Evolutionary conservation across 2,888 invertebrate genomes (phyloP).

Genomic region (Ommatoiulus sabulosus): DNA sequence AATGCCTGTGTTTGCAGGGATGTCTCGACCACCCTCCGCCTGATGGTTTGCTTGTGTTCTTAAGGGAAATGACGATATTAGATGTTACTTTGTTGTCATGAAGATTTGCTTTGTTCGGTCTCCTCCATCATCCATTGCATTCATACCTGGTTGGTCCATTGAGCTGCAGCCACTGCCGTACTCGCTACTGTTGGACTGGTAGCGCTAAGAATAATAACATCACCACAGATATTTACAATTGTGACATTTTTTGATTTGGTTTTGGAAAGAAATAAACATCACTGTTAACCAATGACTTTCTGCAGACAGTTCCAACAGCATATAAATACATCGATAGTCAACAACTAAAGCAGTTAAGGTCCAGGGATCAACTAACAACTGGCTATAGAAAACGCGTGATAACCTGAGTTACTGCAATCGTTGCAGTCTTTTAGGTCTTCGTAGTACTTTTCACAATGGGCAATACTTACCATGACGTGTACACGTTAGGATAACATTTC

Average conservation of each 20-base stretch:
- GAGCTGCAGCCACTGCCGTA: slow-evolving; percentile 68
- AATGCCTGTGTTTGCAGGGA: slow-evolving; percentile 13
- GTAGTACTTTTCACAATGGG: not conserved
- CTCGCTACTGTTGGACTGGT: slow-evolving; percentile 63
- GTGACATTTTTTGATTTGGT: slow-evolving; percentile 47
- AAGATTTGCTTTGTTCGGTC: slow-evolving; percentile 37
- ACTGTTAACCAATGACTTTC: slow-evolving; percentile 47
- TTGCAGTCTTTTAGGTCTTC: not conserved
- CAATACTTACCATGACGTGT: not conserved
- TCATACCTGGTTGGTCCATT: slow-evolving; percentile 68
- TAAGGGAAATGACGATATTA: slow-evolving; percentile 43
- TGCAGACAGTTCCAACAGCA: slow-evolving; percentile 35
- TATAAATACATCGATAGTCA: not conserved
- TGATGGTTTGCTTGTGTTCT: not conserved
- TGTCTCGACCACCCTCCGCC: slow-evolving; percentile 39
- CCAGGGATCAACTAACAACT: not conserved
- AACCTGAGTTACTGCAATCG: not conserved
- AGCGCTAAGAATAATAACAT: slow-evolving; percentile 61
- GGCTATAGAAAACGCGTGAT: not conserved
- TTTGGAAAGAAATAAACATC: slow-evolving; percentile 41
- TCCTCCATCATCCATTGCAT: slow-evolving; percentile 50
- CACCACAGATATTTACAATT: slow-evolving; percentile 58
- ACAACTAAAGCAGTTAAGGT: not conserved
- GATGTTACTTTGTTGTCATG: slow-evolving; percentile 43
- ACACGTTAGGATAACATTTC: not conserved